Percentiles rank a stretch among this genome's conserved stretches.
Evolutionary conservation across 2,797 vertebrate genomes (phyloP).

Genomic region (Sorex maritimensis): DNA sequence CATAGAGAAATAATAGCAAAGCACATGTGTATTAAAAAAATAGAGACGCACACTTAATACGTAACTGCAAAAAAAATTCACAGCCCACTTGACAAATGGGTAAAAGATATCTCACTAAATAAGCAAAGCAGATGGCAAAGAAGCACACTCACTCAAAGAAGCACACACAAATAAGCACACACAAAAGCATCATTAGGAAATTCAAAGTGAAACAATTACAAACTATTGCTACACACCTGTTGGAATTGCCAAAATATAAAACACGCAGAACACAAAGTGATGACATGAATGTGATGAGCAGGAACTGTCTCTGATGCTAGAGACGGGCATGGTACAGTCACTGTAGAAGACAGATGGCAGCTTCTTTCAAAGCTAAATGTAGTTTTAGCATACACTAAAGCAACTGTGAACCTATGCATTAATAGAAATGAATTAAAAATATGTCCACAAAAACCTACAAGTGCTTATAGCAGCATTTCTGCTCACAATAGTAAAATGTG

Average conservation of each 20-base stretch:
- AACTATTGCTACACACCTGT: background rate
- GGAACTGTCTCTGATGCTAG: background rate
- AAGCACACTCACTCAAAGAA: background rate
- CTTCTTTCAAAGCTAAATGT: no score
- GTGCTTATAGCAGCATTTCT: no score
- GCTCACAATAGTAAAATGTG: no score
- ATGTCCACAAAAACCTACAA: background rate
- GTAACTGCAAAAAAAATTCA: conserved; percentile 3
- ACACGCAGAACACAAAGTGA: background rate
- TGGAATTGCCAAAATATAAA: conserved; percentile 34
- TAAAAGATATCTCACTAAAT: background rate
- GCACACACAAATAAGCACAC: background rate
- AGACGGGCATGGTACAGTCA: background rate
- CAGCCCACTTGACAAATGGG: background rate
- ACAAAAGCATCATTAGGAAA: background rate
- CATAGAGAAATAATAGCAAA: background rate
- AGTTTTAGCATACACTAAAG: background rate
- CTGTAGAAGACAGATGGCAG: no score
- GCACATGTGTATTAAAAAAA: conserved; percentile 16
- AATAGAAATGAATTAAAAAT: background rate
- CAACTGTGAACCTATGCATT: background rate
- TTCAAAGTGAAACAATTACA: background rate
- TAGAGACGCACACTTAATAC: background rate
- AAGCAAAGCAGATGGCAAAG: background rate
- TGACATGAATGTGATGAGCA: background rate